Conservation (phyloP, 2,113 vertebrate species). For the Poecilia latipinna region DNA sequence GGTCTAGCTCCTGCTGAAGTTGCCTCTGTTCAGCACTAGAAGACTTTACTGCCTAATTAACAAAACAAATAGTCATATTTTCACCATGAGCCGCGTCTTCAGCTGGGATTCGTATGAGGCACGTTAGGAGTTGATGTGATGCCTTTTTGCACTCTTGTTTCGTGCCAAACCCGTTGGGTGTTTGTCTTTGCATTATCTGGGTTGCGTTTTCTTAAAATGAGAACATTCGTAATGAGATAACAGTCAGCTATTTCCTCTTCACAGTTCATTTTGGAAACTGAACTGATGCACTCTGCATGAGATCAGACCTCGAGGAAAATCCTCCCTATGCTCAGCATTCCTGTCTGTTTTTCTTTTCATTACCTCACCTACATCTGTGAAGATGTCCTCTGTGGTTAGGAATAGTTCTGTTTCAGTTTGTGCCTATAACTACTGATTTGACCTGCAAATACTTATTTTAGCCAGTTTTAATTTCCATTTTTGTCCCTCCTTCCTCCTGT, state of each 20-base stretch:
- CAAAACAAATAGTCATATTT: constrained; percentile 46
- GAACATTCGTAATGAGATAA: constrained; percentile 34
- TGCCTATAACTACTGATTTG: neutral
- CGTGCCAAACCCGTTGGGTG: neutral
- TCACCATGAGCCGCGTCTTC: constrained; percentile 35
- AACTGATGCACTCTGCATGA: neutral
- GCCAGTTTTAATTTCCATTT: neutral
- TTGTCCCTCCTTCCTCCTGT: too few relatives aligned
- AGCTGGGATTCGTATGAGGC: constrained; percentile 23
- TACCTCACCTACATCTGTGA: neutral
- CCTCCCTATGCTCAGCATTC: neutral
- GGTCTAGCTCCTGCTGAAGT: constrained; percentile 38
- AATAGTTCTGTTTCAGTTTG: too few relatives aligned
- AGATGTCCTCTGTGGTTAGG: neutral
- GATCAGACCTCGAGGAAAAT: neutral
- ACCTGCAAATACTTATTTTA: neutral
- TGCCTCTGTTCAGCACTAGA: constrained; percentile 49
- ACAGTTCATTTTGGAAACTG: neutral
- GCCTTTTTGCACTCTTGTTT: constrained; percentile 10
- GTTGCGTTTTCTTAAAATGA: neutral
- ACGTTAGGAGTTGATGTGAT: constrained; percentile 5
- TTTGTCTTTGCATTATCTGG: constrained; percentile 23
- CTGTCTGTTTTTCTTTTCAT: neutral
- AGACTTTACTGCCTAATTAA: constrained; percentile 35
- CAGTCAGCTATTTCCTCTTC: constrained; percentile 8